Evolutionary conservation across 2,888 invertebrate genomes (phyloP).

Genomic region (Tetragnatha montana): DNA sequence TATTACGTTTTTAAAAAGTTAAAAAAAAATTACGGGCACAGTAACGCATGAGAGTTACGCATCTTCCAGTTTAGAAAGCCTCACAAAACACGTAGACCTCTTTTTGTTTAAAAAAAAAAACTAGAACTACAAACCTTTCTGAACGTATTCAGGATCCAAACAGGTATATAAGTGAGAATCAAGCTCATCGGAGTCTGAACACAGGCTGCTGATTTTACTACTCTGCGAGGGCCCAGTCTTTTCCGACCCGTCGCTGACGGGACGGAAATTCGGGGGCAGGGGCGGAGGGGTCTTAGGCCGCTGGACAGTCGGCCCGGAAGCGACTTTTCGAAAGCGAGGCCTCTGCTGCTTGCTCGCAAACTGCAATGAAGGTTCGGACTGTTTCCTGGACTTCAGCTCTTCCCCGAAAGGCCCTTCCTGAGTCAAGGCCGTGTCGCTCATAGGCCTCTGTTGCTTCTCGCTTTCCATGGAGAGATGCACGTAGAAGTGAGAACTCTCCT

Average conservation of each 20-base stretch:
- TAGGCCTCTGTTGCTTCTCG: constrained; percentile 54
- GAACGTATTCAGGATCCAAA: constrained; percentile 56
- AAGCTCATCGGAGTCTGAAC: constrained; percentile 10
- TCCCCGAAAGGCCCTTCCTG: constrained; percentile 17
- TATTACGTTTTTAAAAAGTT: too few species aligned
- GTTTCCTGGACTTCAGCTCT: constrained; percentile 24
- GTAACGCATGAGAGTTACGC: not conserved
- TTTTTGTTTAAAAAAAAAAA: too few species aligned
- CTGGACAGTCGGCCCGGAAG: constrained; percentile 69
- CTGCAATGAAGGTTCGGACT: constrained; percentile 50
- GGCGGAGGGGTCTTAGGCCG: constrained; percentile 74
- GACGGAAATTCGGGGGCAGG: constrained; percentile 71
- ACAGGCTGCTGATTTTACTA: not conserved
- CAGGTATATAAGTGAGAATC: constrained; percentile 54
- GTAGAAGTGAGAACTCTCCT: constrained; percentile 59
- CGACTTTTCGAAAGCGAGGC: constrained; percentile 54
- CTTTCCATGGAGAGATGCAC: constrained; percentile 47
- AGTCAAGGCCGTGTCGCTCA: constrained; percentile 27
- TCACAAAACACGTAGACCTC: not conserved
- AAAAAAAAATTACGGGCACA: too few species aligned
- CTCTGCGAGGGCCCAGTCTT: constrained; percentile 1
- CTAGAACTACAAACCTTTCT: constrained; percentile 5
- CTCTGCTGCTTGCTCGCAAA: constrained; percentile 21
- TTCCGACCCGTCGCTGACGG: not conserved
- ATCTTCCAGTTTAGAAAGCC: not conserved